Percentiles rank a stretch among this genome's conserved stretches.
Conservation (phyloP, 2,113 vertebrate genomes). For the Ploceus nigricollis region DNA sequence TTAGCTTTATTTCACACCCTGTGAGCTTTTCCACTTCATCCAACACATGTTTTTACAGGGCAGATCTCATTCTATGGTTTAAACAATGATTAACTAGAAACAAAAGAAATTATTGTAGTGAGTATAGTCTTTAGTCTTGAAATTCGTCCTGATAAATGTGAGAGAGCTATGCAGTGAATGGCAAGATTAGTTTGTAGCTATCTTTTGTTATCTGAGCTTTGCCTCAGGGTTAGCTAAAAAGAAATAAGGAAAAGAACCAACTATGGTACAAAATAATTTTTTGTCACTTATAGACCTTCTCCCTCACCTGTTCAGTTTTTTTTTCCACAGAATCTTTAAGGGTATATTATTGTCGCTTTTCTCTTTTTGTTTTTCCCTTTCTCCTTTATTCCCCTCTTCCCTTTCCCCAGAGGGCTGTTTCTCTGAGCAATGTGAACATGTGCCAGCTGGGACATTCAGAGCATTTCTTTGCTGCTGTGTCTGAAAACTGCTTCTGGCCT, state of each 20-base stretch:
- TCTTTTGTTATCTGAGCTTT: not conserved
- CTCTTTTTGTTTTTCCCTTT: not conserved
- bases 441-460: not conserved
- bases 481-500: not conserved
- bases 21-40: not conserved
- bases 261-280: not conserved
- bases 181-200: not conserved
- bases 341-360: rapidly evolving
- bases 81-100: not conserved
- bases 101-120: not conserved
- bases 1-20: not conserved
- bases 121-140: not conserved
- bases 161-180: not conserved
- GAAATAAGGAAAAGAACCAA: not conserved
- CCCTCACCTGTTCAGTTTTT: not conserved
- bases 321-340: not conserved
- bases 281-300: not conserved
- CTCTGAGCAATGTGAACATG: not conserved
- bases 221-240: not conserved
- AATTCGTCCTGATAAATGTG: not conserved
- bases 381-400: rapidly evolving
- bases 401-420: not conserved
- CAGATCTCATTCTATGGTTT: not conserved
- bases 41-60: not conserved
- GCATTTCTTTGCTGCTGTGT: not conserved